These are phyloP conservation scores for Phasianus colchicus DNA, from an alignment of 2,113 vertebrate genomes.

Conservation along the genomic window DNA sequence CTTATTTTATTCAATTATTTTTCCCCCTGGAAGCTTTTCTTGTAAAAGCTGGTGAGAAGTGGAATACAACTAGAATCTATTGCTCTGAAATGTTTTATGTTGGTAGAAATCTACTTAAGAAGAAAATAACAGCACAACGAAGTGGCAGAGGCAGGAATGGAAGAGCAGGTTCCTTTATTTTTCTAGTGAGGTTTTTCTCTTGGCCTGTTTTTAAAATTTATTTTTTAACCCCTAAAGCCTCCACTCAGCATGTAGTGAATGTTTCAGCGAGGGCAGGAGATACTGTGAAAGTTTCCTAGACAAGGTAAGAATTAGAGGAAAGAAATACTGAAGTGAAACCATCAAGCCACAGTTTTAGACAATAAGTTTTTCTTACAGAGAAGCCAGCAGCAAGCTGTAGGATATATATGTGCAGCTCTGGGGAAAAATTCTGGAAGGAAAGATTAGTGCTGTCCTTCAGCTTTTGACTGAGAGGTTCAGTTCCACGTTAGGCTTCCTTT, in stretches of 20 bases:
- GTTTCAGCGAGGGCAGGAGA: neutral
- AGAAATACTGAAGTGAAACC: neutral
- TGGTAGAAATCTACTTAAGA: neutral
- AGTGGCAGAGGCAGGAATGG: neutral
- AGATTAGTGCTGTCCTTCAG: neutral
- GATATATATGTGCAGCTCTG: fast-evolving
- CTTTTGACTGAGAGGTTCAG: neutral
- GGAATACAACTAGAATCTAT: neutral
- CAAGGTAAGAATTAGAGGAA: neutral
- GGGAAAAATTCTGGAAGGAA: neutral
- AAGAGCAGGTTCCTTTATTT: neutral
- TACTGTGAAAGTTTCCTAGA: neutral
- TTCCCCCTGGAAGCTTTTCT: neutral
- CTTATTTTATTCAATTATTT: neutral
- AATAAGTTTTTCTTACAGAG: neutral
- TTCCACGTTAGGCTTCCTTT: neutral
- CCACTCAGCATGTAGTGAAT: neutral
- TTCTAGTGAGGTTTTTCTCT: neutral
- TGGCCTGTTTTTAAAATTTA: neutral
- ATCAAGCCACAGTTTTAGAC: neutral
- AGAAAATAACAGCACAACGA: neutral
- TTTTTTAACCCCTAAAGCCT: neutral
- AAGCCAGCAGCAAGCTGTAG: neutral
- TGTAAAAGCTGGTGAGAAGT: neutral
- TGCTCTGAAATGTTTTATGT: neutral